These are phyloP conservation scores for Eulemur rubriventer DNA, from an alignment of 2,797 vertebrate genomes.

Conservation along the genomic window DNA sequence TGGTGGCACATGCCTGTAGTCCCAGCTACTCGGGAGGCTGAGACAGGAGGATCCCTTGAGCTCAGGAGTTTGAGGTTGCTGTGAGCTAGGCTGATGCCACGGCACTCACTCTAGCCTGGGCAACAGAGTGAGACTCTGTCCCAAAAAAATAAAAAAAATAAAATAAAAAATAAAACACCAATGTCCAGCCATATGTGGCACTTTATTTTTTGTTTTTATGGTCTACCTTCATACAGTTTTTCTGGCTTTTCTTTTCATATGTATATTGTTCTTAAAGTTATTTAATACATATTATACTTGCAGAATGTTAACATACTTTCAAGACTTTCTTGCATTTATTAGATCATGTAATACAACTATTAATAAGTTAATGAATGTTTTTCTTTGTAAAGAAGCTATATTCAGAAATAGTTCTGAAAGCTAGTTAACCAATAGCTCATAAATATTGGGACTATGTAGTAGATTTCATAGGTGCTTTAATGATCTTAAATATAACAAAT, in stretches of 20 bases:
- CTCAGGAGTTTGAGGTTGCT: too few species aligned
- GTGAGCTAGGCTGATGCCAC: too few species aligned
- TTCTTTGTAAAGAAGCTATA: slow-evolving; percentile 47
- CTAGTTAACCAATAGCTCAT: not conserved
- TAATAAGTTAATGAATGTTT: not conserved
- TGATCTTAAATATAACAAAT: not conserved
- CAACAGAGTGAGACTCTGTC: too few species aligned
- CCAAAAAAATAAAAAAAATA: too few species aligned
- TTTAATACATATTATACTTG: slow-evolving; percentile 30
- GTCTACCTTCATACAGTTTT: not conserved
- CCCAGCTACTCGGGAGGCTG: too few species aligned
- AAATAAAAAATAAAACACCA: not conserved
- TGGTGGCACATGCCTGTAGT: too few species aligned
- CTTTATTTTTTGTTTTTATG: slow-evolving; percentile 24
- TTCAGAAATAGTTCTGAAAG: slow-evolving; percentile 50
- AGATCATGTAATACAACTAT: not conserved
- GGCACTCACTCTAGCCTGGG: too few species aligned
- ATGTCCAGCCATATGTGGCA: not conserved
- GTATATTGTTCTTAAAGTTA: slow-evolving; percentile 41
- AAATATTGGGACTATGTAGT: not conserved
- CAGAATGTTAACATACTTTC: not conserved
- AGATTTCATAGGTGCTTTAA: not conserved
- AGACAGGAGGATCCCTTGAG: too few species aligned
- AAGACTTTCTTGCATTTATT: slow-evolving; percentile 20
- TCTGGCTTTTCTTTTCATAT: not conserved